Base-by-base conservation (phyloP, 1,140 invertebrate genomes). In the Proctacanthus coquilletti region DNA sequence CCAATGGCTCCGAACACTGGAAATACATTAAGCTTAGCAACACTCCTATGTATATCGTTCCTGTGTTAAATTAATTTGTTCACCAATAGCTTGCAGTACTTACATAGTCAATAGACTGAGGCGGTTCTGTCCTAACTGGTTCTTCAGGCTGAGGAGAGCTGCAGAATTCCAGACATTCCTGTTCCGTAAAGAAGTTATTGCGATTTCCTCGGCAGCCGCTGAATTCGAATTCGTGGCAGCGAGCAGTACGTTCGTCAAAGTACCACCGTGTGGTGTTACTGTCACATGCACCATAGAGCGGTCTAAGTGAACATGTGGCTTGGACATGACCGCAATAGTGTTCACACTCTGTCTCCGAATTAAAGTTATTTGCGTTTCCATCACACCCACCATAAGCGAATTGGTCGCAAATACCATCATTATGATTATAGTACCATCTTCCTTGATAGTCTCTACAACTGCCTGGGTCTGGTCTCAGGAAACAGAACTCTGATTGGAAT, bases 331-430 rank as follows among this genome's bases (percentile, higher is more conserved):
- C 66, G 60, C 89, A 95, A 34, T 73, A 70, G 40, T 72, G 65
- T 43, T 84, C 70, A 63, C 91, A 95, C 47, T 86, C 74, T 27
- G 84, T 72, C 25, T 71, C 63, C 14, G 65, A 69, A 27, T 71
- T 68, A 66, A 89, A 96, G 48, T 82, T 79, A 56, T 96, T 95
- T 36, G 69, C 65, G 56, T 94, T 94, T 30, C 85, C 85, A 9
- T 72, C 74, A 50, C 87, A 93, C 32, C 87, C 87, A 1, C 76
- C 72, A 47, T 83, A 94, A 4, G 68, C 60, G 61, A 95, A 95
- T 43, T 75, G 70, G 40, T 76, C 75, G 57, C 92, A 96, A 11
- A 75, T 65, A 19, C 85, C 85, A 25, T 77, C 69, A 21, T 60
- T 46, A 14, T 69, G 68, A 52, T 93, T 80, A 57, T 89, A 95